Base-by-base conservation (phyloP, 2,888 invertebrate genomes). In the Norana najaformis region DNA sequence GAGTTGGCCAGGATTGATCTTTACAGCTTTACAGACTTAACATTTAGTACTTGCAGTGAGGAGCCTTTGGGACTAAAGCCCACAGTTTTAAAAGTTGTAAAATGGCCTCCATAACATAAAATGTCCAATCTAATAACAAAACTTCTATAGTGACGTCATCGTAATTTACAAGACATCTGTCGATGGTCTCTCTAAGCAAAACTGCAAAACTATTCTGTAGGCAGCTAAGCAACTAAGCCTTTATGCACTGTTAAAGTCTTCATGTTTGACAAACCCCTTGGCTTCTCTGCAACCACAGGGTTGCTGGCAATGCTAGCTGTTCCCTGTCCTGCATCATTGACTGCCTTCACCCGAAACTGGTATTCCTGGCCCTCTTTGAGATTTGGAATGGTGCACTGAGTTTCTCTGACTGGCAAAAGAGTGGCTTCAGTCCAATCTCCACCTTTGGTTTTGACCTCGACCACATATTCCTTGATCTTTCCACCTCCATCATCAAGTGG, bases 301-400 rank as follows among this genome's bases (percentile, higher is more conserved):
- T 93, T 93, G 83, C 95, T 95, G 35, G 95, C 95, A 91, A 93
- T 94, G 92, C 95, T 95, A 18, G 96, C 95, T 37, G 95, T 95
- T 88, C 96, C 96, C 89, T 98, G 97, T 88, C 99, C 99, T 88
- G 98, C 99, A 95, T 98, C 98, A 95, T 99, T 99, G 82, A 99
- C 97, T 85, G 99, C 99, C 91, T 96, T 96, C 18, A 98, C 97
- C 91, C 99, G 96, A 96, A 99, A 99, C 95, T 99, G 98, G 94
- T 98, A 98, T 91, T 97, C 97, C 93, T 97, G 96, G 90, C 98
- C 98, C 95, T 99, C 98, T 90, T 97, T 97, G 89, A 99, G 96
- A 93, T 97, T 97, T 0, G 97, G 97, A 89, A 98, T 91, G 20
- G 97, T 97, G 4, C 96, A 97, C 69, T 96, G 96, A 0, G 97